Conservation (phyloP, 2,888 invertebrate genomes). For the Oxyteleia sp. region DNA sequence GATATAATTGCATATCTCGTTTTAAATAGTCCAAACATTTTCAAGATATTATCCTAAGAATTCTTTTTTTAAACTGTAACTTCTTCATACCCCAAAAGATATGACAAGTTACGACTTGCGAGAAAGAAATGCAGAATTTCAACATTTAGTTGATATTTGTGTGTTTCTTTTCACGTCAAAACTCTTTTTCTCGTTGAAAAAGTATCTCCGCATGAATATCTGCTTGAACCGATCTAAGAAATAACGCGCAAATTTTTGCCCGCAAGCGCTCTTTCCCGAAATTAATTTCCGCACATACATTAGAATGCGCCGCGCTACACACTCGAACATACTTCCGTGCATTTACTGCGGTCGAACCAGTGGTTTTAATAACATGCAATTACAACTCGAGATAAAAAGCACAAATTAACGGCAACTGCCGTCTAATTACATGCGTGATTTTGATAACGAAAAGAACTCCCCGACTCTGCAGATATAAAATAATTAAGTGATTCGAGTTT, state of each 20-base stretch:
- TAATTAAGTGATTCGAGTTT: conserved; percentile 3
- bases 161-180: not conserved
- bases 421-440: conserved; percentile 2
- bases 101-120: not conserved
- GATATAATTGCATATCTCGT: no score
- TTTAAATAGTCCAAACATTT: no score
- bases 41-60: not conserved
- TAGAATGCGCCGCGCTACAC: not conserved
- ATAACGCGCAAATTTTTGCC: not conserved
- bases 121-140: not conserved
- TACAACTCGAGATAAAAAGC: conserved; percentile 9
- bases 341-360: not conserved
- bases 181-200: not conserved
- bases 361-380: conserved; percentile 12
- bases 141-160: not conserved
- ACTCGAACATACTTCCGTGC: not conserved
- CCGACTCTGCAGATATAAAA: not conserved
- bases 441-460: not conserved
- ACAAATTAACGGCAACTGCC: conserved; percentile 1
- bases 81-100: not conserved
- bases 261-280: not conserved
- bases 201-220: not conserved
- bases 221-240: not conserved
- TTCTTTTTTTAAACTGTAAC: not conserved
- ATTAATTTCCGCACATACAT: conserved; percentile 5